A percentile compares a stretch with the other conserved stretches of the same genome.
These are phyloP conservation scores for Mythimna albipuncta DNA, from an alignment of 2,888 invertebrate genomes.

Conservation along the genomic window DNA sequence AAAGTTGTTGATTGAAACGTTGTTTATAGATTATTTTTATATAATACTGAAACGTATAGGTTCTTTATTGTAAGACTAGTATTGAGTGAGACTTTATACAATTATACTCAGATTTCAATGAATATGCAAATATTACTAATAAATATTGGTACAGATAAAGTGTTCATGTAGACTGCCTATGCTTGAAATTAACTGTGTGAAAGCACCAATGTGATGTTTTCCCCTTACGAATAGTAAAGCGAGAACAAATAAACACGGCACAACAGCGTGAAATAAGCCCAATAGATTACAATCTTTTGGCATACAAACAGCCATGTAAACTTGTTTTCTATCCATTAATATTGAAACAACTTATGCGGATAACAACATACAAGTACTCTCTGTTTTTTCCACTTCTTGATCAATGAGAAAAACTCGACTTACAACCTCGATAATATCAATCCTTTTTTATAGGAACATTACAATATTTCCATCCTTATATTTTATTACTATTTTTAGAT, in stretches of 20 bases:
- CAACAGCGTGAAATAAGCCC: slow-evolving; percentile 17
- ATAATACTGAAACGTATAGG: not conserved
- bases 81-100: not conserved
- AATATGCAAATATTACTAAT: not conserved
- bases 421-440: slow-evolving; percentile 38
- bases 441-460: slow-evolving; percentile 53
- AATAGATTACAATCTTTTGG: slow-evolving; percentile 53
- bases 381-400: slow-evolving; percentile 42
- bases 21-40: not conserved
- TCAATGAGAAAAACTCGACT: slow-evolving; percentile 48
- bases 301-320: slow-evolving; percentile 38
- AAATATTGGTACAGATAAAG: no score
- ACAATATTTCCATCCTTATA: slow-evolving; percentile 51
- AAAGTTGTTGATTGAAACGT: slow-evolving; percentile 16
- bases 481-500: slow-evolving; percentile 56
- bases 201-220: slow-evolving; percentile 15
- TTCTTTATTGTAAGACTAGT: not conserved
- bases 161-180: not conserved
- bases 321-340: slow-evolving; percentile 49
- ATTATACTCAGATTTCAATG: not conserved
- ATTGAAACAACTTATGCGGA: slow-evolving; percentile 39
- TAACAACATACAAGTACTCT: slow-evolving; percentile 12
- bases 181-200: not conserved
- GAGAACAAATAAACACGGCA: slow-evolving; percentile 32
- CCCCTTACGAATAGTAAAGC: slow-evolving; percentile 7